A percentile compares a stretch with the other conserved stretches of the same genome.
phyloP scores from a whole-genome alignment of 2,113 vertebrate genomes.

The Ciconia stormi region DNA sequence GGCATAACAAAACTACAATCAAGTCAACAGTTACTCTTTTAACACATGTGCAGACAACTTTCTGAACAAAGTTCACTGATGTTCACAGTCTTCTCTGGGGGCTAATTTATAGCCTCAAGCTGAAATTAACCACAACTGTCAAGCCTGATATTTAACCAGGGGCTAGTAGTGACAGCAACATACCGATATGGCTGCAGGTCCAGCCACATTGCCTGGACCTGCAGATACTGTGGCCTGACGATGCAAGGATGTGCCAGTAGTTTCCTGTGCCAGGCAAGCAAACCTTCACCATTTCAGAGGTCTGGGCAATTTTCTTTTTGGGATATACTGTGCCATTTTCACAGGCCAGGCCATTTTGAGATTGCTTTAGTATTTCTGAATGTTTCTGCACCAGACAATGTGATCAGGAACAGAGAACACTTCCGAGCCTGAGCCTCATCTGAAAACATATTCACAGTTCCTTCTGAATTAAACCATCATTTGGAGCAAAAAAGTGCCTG shows the following conservation, averaged over 20 bases:
- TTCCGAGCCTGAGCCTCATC: not conserved
- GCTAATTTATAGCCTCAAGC: not conserved
- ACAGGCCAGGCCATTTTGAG: not conserved
- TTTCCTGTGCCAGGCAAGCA: not conserved
- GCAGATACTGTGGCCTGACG: fast-evolving
- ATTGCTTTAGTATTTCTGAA: not conserved
- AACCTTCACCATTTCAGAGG: not conserved
- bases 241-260: not conserved
- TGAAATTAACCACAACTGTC: not conserved
- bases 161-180: not conserved
- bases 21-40: not conserved
- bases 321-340: not conserved
- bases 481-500: not conserved
- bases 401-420: not conserved
- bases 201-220: fast-evolving
- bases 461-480: not conserved
- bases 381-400: not conserved
- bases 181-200: not conserved
- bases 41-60: not conserved
- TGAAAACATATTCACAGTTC: not conserved
- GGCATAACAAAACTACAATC: not conserved
- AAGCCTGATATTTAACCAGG: not conserved
- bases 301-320: not conserved
- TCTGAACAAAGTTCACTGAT: not conserved
- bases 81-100: not conserved